Evolutionary conservation across 2,797 vertebrate genomes (phyloP).

Genomic region (Silurus lanzhouensis): DNA sequence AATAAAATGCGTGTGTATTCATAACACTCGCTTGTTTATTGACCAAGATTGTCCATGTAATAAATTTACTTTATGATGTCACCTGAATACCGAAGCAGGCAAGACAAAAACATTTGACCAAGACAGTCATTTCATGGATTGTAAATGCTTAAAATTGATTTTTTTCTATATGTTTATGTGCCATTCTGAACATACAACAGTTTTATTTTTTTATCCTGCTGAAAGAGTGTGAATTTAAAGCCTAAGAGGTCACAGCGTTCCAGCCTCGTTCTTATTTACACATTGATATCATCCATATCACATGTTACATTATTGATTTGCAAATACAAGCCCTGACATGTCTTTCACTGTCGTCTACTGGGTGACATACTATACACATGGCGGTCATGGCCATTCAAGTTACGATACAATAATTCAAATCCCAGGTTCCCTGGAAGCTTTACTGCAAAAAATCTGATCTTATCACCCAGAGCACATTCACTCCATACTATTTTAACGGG

Average conservation of each 20-base stretch:
- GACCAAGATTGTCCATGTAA: neutral
- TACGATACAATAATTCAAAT: conserved; percentile 20
- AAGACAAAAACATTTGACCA: neutral
- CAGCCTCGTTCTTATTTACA: neutral
- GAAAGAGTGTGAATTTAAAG: neutral
- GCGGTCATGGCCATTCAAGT: neutral
- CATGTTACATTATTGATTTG: neutral
- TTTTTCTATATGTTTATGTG: neutral
- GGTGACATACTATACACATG: neutral
- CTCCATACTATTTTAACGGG: conserved; percentile 49
- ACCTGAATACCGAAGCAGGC: neutral
- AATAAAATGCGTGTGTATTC: neutral
- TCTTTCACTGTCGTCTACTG: neutral
- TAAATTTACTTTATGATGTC: neutral
- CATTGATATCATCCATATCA: neutral
- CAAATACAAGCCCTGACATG: neutral
- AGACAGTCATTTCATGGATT: neutral
- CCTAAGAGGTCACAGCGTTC: neutral
- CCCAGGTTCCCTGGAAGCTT: conserved; percentile 13
- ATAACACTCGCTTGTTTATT: neutral
- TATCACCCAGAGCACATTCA: conserved; percentile 35
- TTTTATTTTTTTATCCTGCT: neutral
- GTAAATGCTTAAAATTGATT: neutral
- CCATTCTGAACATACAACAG: neutral
- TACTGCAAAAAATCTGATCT: conserved; percentile 19